Evolutionary conservation across 2,113 vertebrate genomes (phyloP).

Genomic region (Gymnogyps californianus): DNA sequence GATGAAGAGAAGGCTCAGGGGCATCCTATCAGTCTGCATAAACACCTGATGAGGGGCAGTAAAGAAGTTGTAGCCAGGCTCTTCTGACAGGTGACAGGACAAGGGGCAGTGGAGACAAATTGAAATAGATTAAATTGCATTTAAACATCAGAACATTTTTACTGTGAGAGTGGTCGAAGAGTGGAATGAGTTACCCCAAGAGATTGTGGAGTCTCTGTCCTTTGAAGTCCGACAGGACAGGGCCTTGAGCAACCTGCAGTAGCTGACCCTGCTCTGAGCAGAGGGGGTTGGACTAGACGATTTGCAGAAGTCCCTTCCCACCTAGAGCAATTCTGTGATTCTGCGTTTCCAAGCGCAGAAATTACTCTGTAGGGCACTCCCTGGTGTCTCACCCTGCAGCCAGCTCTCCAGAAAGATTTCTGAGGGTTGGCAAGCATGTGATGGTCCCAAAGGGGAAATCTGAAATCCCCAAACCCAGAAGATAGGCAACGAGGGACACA

Average conservation of each 20-base stretch:
- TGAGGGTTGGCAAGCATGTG: not conserved
- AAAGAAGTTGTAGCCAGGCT: not conserved
- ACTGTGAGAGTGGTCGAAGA: not conserved
- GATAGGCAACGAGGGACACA: not conserved
- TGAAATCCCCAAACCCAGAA: not conserved
- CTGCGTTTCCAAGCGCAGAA: not conserved
- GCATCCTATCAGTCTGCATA: not conserved
- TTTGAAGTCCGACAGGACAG: not conserved
- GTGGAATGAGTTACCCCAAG: rapidly evolving
- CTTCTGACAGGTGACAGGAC: not conserved
- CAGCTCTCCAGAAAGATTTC: not conserved
- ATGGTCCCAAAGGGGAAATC: not conserved
- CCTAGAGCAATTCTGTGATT: not conserved
- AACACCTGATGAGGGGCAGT: not conserved
- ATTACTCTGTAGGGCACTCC: not conserved
- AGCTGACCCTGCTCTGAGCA: not conserved
- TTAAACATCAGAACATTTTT: not conserved
- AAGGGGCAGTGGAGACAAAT: not conserved
- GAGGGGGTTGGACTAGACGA: rapidly evolving
- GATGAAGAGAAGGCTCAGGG: not conserved
- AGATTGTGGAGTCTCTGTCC: not conserved
- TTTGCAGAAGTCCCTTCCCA: not conserved
- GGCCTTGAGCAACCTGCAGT: not conserved
- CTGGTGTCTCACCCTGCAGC: not conserved
- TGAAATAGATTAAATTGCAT: not conserved